phyloP scores from a whole-genome alignment of 1,140 invertebrate species.

The Cydia splendana region DNA sequence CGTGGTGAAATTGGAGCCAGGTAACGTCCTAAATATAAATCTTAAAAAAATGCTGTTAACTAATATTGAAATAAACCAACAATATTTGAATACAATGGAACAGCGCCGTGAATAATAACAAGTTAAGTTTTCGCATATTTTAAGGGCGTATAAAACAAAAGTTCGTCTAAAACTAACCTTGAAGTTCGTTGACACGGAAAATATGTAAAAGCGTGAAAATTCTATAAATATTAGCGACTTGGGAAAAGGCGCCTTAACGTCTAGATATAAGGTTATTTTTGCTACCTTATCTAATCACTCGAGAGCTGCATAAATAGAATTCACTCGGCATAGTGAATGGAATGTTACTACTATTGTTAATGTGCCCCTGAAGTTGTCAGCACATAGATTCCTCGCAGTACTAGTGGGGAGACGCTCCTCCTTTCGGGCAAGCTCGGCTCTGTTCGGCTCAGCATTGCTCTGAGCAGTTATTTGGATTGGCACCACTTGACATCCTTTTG shows the following conservation, averaged over 20 bases:
- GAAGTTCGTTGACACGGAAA: neutral
- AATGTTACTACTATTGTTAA: neutral
- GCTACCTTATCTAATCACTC: neutral
- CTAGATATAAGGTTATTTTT: neutral
- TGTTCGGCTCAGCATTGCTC: too few relatives aligned
- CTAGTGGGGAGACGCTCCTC: too few relatives aligned
- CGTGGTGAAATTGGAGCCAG: too few relatives aligned
- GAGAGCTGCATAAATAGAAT: neutral
- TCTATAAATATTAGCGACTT: neutral
- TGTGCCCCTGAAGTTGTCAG: neutral
- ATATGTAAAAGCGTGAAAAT: constrained; percentile 12
- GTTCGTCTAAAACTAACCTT: constrained; percentile 11
- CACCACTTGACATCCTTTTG: too few relatives aligned
- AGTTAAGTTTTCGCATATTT: constrained; percentile 9
- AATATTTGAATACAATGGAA: constrained; percentile 25
- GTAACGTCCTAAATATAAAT: neutral
- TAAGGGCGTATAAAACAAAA: constrained; percentile 13
- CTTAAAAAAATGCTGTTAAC: neutral
- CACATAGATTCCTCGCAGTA: too few relatives aligned
- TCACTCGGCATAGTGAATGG: neutral
- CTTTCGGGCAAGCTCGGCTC: too few relatives aligned
- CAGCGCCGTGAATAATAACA: constrained; percentile 8
- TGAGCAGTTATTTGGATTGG: too few relatives aligned
- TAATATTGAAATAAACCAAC: neutral
- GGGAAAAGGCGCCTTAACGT: neutral